Base-by-base conservation (phyloP, 2,888 invertebrate species). In the Eilema depressum region DNA sequence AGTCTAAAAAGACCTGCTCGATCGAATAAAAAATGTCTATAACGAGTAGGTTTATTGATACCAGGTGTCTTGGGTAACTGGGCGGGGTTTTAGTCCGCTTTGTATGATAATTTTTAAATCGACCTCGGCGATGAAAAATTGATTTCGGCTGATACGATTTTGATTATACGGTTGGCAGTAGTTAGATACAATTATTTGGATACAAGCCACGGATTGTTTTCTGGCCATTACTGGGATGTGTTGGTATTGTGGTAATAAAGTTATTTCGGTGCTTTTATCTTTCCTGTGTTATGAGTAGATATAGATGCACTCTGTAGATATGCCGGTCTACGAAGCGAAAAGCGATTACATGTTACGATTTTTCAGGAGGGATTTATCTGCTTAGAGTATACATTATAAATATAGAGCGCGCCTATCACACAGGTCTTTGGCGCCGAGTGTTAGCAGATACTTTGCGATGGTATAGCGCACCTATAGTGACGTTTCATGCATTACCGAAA, bases 71-170 rank as follows among this genome's bases (percentile, higher is more conserved):
- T 53, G 20, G 62, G 82, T 85, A 64, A 81, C 70, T 90, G 91
- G 91, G 77, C 79, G 82, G 65, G 17, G 73, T 67, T 70, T 71
- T 69, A 81, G 76, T 80, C 83, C 84, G 85, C 86, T 91, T 86
- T 88, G 90, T 93, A 93, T 94, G 92, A 92, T 95, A 94, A 95
- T 95, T 93, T 92, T 92, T 89, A 91, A 93, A 92, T 90, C 90
- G 92, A 85, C 86, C 85, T 83, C 86, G 84, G 83, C 91, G 91
- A 88, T 92, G 93, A 93, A 92, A 94, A 95, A 95, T 95, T 95
- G 94, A 95, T 95, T 95, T 94, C 86, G 88, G 85, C 87, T 93
- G 94, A 93, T 94, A 93, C 87, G 91, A 86, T 92, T 94, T 92
- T 94, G 94, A 95, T 95, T 94, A 95, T 90, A 94, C 75, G 91